Conservation (phyloP, 2,797 vertebrate species). For the Ispidina picta region DNA sequence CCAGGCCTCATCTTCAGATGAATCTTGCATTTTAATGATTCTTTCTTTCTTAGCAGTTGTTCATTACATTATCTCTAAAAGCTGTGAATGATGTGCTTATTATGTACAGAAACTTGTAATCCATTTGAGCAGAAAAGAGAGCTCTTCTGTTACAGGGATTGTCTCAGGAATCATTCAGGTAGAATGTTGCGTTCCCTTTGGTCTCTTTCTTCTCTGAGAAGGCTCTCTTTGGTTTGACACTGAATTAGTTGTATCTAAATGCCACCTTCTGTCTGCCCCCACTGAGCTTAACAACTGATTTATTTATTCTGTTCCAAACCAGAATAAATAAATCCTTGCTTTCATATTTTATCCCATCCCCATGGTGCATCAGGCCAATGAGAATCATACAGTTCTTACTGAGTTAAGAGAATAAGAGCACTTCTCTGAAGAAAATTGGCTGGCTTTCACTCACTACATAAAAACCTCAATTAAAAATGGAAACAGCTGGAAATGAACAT, state of each 20-base stretch:
- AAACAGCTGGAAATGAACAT: conserved; percentile 47
- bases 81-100: not conserved
- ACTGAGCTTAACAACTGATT: conserved; percentile 58
- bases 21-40: not conserved
- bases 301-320: not conserved
- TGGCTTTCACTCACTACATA: conserved; percentile 8
- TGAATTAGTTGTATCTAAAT: conserved; percentile 63
- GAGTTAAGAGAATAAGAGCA: conserved; percentile 44
- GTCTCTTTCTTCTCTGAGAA: conserved; percentile 48
- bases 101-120: conserved; percentile 32
- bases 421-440: conserved; percentile 55
- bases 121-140: conserved; percentile 42
- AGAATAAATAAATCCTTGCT: conserved; percentile 43
- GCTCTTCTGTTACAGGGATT: conserved; percentile 43
- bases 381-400: conserved; percentile 12
- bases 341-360: conserved; percentile 60
- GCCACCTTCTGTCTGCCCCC: conserved; percentile 38
- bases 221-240: conserved; percentile 36
- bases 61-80: conserved; percentile 35
- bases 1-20: not conserved
- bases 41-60: conserved; percentile 30
- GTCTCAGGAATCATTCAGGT: conserved; percentile 55
- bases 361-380: conserved; percentile 29
- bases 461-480: conserved; percentile 64
- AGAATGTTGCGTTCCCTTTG: conserved; percentile 46